phyloP scores from a whole-genome alignment of 1,140 invertebrate species.

The Zaprionus ghesquierei region DNA sequence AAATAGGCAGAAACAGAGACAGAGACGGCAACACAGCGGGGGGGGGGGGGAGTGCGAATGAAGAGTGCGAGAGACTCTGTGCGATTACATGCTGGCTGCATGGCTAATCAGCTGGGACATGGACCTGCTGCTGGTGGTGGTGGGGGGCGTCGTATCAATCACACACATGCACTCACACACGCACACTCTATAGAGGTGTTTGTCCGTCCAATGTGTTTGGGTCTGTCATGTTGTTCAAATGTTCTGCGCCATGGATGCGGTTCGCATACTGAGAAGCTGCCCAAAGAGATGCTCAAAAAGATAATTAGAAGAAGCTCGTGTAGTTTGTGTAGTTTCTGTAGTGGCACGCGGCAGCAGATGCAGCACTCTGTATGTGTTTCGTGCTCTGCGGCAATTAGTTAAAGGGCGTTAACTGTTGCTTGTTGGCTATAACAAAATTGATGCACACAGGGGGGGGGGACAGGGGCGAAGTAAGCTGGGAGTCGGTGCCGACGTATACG shows the following conservation, averaged over 20 bases:
- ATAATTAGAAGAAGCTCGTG: neutral
- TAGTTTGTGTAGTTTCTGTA: neutral
- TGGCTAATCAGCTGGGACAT: constrained; percentile 55
- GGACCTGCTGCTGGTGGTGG: neutral
- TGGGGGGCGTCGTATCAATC: constrained; percentile 76
- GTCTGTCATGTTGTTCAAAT: constrained; percentile 53
- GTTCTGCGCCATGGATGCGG: constrained; percentile 31
- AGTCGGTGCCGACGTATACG: neutral
- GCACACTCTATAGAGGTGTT: neutral
- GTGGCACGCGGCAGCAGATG: constrained; percentile 4
- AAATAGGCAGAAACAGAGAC: neutral
- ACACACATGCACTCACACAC: neutral
- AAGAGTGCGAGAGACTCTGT: constrained; percentile 1
- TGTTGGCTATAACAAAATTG: constrained; percentile 30
- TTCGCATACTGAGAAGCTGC: constrained; percentile 33
- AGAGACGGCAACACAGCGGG: neutral
- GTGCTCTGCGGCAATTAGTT: constrained; percentile 61
- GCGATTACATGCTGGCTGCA: constrained; percentile 43
- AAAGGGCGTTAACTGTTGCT: constrained; percentile 74
- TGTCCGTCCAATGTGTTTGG: constrained; percentile 5
- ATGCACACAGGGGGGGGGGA: neutral
- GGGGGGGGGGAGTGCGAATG: neutral
- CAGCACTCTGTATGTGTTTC: constrained; percentile 12
- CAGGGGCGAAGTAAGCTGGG: neutral
- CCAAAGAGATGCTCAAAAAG: neutral